Conservation (phyloP, 2,888 invertebrate genomes). For the Toxonevra muliebris region DNA sequence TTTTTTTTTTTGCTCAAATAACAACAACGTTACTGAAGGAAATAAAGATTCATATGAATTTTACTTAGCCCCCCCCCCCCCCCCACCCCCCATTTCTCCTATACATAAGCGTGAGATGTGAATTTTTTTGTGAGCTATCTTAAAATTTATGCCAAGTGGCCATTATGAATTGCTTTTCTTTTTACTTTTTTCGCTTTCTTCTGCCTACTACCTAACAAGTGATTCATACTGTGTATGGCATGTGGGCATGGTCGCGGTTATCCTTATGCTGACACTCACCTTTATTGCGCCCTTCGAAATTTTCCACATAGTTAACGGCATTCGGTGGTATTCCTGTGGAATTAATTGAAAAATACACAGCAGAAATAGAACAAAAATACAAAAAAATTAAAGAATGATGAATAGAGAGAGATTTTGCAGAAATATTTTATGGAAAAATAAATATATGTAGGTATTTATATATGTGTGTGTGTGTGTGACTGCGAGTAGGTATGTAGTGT, state of each 20-base stretch:
- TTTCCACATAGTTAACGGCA: conserved; percentile 64
- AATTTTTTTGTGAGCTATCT: no score
- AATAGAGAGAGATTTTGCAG: background rate
- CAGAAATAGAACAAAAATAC: background rate
- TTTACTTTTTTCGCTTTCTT: background rate
- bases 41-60: no score
- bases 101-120: no score
- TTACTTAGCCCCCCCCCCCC: no score
- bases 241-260: background rate
- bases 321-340: conserved; percentile 63
- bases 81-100: no score
- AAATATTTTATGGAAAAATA: background rate
- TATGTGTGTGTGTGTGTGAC: no score
- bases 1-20: no score
- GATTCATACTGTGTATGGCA: background rate
- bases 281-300: conserved; percentile 61
- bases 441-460: no score
- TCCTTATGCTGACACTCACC: conserved; percentile 51
- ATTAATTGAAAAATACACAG: conserved; percentile 35
- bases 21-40: no score
- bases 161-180: background rate
- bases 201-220: background rate
- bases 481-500: no score
- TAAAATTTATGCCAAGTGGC: no score
- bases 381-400: conserved; percentile 6